phyloP scores from a whole-genome alignment of 2,113 vertebrate genomes.

The Mugil cephalus region DNA sequence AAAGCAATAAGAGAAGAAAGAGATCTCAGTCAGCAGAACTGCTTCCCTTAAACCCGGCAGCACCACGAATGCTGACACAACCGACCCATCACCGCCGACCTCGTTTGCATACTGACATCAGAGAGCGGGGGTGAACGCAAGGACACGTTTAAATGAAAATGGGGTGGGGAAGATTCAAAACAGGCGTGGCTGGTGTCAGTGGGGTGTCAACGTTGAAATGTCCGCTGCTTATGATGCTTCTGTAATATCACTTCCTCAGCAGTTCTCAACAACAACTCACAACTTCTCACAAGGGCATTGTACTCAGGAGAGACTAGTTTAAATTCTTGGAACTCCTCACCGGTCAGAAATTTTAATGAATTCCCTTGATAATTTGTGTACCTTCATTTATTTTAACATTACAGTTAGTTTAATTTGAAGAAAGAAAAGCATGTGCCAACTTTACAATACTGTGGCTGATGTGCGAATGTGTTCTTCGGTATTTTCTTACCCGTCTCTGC shows the following conservation, averaged over 20 bases:
- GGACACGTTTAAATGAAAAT: too few species aligned
- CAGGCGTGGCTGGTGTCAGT: not conserved
- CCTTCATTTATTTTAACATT: not conserved
- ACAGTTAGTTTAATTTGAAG: not conserved
- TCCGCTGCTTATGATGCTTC: constrained; percentile 11
- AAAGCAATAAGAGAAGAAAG: not conserved
- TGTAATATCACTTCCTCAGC: constrained; percentile 22
- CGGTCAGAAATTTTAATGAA: constrained; percentile 1
- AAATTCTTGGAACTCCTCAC: constrained; percentile 15
- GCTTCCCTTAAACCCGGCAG: not conserved
- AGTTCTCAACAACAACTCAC: constrained; percentile 25
- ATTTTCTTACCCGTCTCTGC: constrained; percentile 94
- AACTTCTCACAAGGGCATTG: not conserved
- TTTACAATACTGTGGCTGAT: too few species aligned
- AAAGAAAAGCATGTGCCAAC: too few species aligned
- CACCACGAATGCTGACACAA: too few species aligned
- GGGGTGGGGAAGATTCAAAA: too few species aligned
- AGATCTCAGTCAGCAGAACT: too few species aligned
- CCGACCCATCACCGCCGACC: too few species aligned
- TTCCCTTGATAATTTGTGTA: not conserved
- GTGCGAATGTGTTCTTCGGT: not conserved
- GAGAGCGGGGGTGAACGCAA: too few species aligned
- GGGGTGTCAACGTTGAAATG: not conserved
- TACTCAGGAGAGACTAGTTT: not conserved
- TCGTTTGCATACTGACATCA: too few species aligned